Conservation (phyloP, 2,113 vertebrate genomes). For the Lasiurus cinereus region DNA sequence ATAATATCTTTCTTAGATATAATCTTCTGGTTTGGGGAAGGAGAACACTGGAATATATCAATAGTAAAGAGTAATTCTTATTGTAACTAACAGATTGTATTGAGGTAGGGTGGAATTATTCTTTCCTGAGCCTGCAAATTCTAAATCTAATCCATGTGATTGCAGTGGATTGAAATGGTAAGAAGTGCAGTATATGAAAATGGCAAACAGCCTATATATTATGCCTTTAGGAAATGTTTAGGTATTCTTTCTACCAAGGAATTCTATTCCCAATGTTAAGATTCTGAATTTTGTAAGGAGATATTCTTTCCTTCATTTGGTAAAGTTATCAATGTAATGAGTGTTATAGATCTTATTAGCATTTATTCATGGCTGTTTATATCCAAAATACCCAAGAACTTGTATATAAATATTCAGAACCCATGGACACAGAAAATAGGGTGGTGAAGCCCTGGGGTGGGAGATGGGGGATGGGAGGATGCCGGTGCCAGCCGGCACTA, state of each 20-base stretch:
- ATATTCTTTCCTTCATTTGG: neutral
- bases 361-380: neutral
- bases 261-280: constrained; percentile 24
- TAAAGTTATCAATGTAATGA: neutral
- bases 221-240: neutral
- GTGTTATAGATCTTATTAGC: neutral
- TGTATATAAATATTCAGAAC: no score
- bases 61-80: constrained; percentile 17
- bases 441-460: no score
- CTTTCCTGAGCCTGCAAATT: neutral
- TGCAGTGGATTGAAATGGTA: constrained; percentile 24
- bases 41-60: constrained; percentile 27
- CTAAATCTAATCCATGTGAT: neutral
- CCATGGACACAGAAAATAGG: no score
- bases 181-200: constrained; percentile 32
- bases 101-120: neutral
- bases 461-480: no score
- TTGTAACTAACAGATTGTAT: neutral
- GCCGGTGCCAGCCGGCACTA: no score
- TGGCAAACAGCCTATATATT: neutral
- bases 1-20: constrained; percentile 5
- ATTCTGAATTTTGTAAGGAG: neutral
- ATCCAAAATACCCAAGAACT: neutral
- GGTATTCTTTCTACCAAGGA: neutral
- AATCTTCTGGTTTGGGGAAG: neutral